Evolutionary conservation across 2,888 invertebrate genomes (phyloP), one percentile per base, ranked within the genome.

Genomic region (Brachyptera risi): DNA sequence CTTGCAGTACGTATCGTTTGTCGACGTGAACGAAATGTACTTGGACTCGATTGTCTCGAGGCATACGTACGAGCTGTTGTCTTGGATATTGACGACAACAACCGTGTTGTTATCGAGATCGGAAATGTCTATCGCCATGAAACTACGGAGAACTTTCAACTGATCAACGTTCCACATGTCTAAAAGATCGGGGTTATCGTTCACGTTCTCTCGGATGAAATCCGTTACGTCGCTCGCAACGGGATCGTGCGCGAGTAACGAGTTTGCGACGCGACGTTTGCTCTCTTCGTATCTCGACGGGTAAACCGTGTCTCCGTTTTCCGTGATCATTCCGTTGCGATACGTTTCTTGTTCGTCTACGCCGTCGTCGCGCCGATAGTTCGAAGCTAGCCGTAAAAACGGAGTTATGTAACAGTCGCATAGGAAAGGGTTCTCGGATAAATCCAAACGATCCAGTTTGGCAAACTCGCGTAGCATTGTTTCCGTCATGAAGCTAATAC

Each of bases 401-500:
- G 37, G 21, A 9, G 23, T 49, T 23, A 79, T 70, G 2, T 77
- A 71, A 62, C 85, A 84, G 57, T 80, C 81, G 68, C 87, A 87
- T 0, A 83, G 73, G 19, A 85, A 78, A 5, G 78, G 78, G 68
- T 87, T 87, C 0, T 75, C 75, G 0, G 80, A 77, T 0, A 87
- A 56, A 1, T 78, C 78, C 0, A 86, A 63, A 59, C 76, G 79
- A 0, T 75, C 69, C 1, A 84, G 62, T 0, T 72, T 66, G 1
- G 72, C 68, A 4, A 86, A 74, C 65, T 86, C 86, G 13, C 71
- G 65, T 0, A 81, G 68, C 82, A 86, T 85, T 37, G 78, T 77
- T 13, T 74, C 71, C 0, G 82, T 77, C 5, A 86, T 73, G 5
- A 81, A 67, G 56, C 80, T 83, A 7, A 86, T 76, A 26, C 79